Percentiles rank a stretch among this genome's conserved stretches.
These are phyloP conservation scores for Craniophora ligustri DNA, from an alignment of 2,888 invertebrate species.

Conservation along the genomic window DNA sequence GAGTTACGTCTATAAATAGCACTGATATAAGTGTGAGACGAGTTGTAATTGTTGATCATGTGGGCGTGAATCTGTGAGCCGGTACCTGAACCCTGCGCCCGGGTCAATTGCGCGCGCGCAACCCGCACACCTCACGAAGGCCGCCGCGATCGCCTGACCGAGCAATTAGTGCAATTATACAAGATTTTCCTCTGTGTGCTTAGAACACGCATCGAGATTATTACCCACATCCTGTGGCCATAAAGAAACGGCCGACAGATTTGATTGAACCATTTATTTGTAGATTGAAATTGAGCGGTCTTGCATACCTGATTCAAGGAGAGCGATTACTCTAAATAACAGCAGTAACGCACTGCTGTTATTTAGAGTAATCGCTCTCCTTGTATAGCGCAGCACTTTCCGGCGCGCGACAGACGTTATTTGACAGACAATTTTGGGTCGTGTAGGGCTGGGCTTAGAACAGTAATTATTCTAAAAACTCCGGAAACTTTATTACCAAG, in stretches of 20 bases:
- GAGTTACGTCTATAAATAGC: conserved; percentile 42
- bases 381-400: too few species aligned
- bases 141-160: conserved; percentile 33
- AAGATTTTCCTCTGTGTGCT: conserved; percentile 36
- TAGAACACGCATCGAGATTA: conserved; percentile 33
- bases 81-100: conserved; percentile 28
- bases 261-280: conserved; percentile 33
- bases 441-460: too few species aligned
- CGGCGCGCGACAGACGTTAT: too few species aligned
- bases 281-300: conserved; percentile 39
- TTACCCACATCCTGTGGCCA: conserved; percentile 36
- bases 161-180: conserved; percentile 43
- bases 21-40: conserved; percentile 34
- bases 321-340: conserved; percentile 19
- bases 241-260: conserved; percentile 27
- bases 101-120: conserved; percentile 42
- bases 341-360: too few species aligned
- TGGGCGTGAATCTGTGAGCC: conserved; percentile 33
- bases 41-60: conserved; percentile 43
- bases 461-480: too few species aligned
- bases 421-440: too few species aligned
- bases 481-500: too few species aligned
- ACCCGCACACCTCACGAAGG: conserved; percentile 40
- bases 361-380: too few species aligned
- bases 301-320: conserved; percentile 36